Base-by-base conservation (phyloP, 2,888 invertebrate genomes). In the Drosophila mayaguana region DNA sequence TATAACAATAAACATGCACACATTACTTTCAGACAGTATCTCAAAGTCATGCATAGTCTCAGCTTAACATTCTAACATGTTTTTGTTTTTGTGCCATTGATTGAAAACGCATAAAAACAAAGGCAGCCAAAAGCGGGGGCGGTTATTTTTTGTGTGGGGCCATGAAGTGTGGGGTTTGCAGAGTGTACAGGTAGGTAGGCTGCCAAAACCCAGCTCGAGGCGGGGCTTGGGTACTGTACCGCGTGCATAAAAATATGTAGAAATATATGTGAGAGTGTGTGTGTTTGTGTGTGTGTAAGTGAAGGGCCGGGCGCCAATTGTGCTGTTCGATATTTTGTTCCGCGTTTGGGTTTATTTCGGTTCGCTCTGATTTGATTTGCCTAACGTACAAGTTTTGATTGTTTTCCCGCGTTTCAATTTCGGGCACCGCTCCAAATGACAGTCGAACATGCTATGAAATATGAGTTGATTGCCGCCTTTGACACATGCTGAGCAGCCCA, bases 81-180 rank as follows among this genome's bases (percentile, higher is more conserved):
- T 66, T 53, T 65, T 66, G 63, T 68, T 83, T 53, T 71, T 67
- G 64, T 69, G 69, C 65, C 72, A 79, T 78, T 88, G 87, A 87
- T 87, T 86, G 87, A 87, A 87, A 87, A 88, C 88, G 81, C 83
- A 88, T 89, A 86, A 80, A 86, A 87, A 88, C 76, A 87, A 81
- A 76, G 69, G 71, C 75, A 57, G 32, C 48, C 40, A 53, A 43
- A 40, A 56, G 48, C 60, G 46, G 38, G 22, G 32, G 57, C 22
- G 34, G 36, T 16, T 48, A 12, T 25, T 40, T 62, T 22, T 8
- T 4, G 3, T 2, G 25, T 25, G 25, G 43, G 14, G 12, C n/a
- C 46, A 32, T 22, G 20, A 45, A 18, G 9, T 22, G 45, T 40
- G 34, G 11, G 46, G 16, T 25, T 36, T 20, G 50, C n/a, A 18